phyloP scores from a whole-genome alignment of 2,888 invertebrate genomes.

The Drosophila vallismaia region DNA sequence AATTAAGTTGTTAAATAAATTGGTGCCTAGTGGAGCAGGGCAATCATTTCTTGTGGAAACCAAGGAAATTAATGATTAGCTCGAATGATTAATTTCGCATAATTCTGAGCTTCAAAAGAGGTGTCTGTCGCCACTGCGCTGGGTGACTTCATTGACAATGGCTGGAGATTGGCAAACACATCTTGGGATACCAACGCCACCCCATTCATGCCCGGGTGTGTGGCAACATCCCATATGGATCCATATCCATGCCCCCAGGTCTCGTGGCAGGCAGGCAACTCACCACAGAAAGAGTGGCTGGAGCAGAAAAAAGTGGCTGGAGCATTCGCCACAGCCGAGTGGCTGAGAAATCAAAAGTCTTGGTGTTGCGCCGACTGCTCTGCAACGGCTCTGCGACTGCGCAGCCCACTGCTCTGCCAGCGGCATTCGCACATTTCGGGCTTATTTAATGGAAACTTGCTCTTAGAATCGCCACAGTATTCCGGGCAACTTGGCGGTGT shows the following conservation, averaged over 20 bases:
- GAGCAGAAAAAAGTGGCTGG: constrained; percentile 27
- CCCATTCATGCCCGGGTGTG: constrained; percentile 36
- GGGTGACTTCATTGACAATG: constrained; percentile 47
- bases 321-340: constrained; percentile 67
- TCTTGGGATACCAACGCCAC: constrained; percentile 33
- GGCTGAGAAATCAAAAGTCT: constrained; percentile 67
- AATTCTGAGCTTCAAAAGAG: constrained; percentile 51
- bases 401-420: constrained; percentile 24
- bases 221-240: constrained; percentile 60
- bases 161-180: constrained; percentile 38
- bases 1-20: constrained; percentile 74
- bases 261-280: constrained; percentile 51
- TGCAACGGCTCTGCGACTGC: constrained; percentile 28
- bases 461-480: constrained; percentile 84
- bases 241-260: constrained; percentile 61
- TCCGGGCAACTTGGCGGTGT: constrained; percentile 82
- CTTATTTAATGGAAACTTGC: constrained; percentile 83
- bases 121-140: constrained; percentile 49
- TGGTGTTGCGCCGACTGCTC: constrained; percentile 36
- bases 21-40: constrained; percentile 50
- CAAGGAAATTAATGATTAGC: constrained; percentile 65
- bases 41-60: constrained; percentile 58
- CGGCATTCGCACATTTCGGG: constrained; percentile 66
- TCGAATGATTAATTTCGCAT: constrained; percentile 63
- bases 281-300: constrained; percentile 19